Evolutionary conservation across 2,888 invertebrate genomes (phyloP).

Genomic region (Eudemis profundana): DNA sequence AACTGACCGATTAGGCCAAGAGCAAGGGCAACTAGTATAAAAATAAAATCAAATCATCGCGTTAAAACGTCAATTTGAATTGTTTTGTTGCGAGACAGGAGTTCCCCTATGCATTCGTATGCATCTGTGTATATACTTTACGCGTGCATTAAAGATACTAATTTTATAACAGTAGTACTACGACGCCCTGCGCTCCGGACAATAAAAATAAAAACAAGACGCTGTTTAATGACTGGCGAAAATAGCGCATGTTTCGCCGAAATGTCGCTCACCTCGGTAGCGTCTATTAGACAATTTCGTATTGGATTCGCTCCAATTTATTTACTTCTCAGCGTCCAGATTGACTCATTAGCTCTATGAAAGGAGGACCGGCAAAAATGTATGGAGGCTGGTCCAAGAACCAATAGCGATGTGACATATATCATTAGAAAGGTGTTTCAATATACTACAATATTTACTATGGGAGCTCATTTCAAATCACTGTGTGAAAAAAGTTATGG

Average conservation of each 20-base stretch:
- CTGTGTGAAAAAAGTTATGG: too few relatives aligned
- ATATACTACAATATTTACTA: too few relatives aligned
- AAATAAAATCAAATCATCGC: constrained; percentile 6
- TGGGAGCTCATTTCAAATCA: too few relatives aligned
- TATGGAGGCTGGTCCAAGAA: too few relatives aligned
- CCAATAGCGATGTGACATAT: too few relatives aligned
- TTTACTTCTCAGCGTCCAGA: constrained; percentile 60
- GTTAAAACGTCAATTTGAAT: constrained; percentile 5
- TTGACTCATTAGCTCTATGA: constrained; percentile 52
- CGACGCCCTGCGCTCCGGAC: constrained; percentile 32
- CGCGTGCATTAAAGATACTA: constrained; percentile 17
- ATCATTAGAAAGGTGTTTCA: too few relatives aligned
- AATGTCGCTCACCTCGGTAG: constrained; percentile 77
- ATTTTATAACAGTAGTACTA: constrained; percentile 35
- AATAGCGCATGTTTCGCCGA: constrained; percentile 70
- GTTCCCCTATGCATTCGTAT: constrained; percentile 5
- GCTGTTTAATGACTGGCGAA: constrained; percentile 67
- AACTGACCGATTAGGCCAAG: constrained; percentile 16
- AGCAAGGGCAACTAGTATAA: constrained; percentile 20
- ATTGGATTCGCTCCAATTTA: constrained; percentile 74
- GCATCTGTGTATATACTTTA: neutral
- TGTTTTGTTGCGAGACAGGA: neutral
- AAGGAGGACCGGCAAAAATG: too few relatives aligned
- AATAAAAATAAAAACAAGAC: constrained; percentile 42
- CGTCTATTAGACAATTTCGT: constrained; percentile 67